Base-by-base conservation (phyloP, 2,113 vertebrate genomes). In the Typhlomys cinereus region DNA sequence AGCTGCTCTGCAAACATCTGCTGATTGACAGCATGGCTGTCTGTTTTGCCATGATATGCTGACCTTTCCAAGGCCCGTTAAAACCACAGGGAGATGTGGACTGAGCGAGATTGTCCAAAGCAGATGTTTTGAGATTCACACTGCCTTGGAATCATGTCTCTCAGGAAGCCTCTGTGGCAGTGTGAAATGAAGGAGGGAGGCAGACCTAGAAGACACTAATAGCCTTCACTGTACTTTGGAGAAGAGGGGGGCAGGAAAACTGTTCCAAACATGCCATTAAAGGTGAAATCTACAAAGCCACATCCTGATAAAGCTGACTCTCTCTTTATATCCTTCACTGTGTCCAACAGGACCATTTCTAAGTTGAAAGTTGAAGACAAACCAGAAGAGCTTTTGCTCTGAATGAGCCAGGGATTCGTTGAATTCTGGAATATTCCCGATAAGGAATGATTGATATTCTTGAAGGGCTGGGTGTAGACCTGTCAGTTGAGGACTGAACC, bases 281-380 rank as follows among this genome's bases (percentile, higher is more conserved):
- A 93, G 69, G 78, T 73, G 48, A 96, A 92, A 76, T 1, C 70
- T 54, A 73, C 84, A 76, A 85, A 92, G 86, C 50, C 92, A 89
- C 62, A 71, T 91, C 87, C 91, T 89, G 76, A 1, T 73, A 91
- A 46, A 76, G 82, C 9, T 52, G 21, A 59, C 76, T 84, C 67
- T 57, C 61, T 89, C 93, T 93, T 78, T 76, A 94, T 46, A 94
- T 46, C 75, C 69, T 84, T 89, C 39, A 78, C 29, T 54, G 80
- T 95, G 76, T 87, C 89, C 89, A 75, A 88, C 85, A 94, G 83
- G 76, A 87, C 93, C 59, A 94, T 92, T 93, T 71, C n/a, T 18
- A 36, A 80, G 20, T 85, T 93, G 34, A 85, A 92, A 83, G 85
- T 17, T 61, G 88, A 89, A 67, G 81, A 92, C 57, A 74, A 92